Evolutionary conservation across 2,888 invertebrate species (phyloP).

Genomic region (Leucania comma): DNA sequence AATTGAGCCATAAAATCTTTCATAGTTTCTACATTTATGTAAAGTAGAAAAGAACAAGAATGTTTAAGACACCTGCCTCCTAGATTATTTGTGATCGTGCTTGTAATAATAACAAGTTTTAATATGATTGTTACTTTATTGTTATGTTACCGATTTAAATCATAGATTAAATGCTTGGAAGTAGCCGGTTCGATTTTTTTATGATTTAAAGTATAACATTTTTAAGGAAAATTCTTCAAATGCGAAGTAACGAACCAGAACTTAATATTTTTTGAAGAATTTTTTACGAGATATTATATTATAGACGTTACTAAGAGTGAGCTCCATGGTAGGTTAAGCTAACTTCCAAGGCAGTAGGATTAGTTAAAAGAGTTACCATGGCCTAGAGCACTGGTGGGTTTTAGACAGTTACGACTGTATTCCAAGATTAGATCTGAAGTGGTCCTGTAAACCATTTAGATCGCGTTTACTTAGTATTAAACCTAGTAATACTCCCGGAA

Average conservation of each 20-base stretch:
- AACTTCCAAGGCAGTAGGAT: background rate
- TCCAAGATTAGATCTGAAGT: no score
- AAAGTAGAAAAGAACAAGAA: background rate
- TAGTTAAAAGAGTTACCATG: no score
- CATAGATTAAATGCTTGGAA: background rate
- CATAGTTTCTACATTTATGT: background rate
- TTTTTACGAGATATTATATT: background rate
- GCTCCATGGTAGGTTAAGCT: background rate
- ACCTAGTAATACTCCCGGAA: no score
- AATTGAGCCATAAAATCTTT: slow-evolving; percentile 5
- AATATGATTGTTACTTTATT: slow-evolving; percentile 11
- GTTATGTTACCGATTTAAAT: slow-evolving; percentile 26
- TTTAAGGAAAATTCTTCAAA: background rate
- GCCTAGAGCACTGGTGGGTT: no score
- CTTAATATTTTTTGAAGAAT: background rate
- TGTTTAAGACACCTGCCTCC: background rate
- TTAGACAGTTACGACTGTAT: no score
- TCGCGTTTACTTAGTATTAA: no score
- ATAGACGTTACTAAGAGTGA: background rate
- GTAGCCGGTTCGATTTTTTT: background rate
- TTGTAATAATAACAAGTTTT: slow-evolving; percentile 23
- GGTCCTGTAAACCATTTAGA: no score
- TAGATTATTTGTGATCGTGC: background rate
- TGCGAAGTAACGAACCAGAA: no score
- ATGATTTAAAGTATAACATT: background rate